Conservation (phyloP, 1,140 invertebrate species). For the Melanaphis sacchari region DNA sequence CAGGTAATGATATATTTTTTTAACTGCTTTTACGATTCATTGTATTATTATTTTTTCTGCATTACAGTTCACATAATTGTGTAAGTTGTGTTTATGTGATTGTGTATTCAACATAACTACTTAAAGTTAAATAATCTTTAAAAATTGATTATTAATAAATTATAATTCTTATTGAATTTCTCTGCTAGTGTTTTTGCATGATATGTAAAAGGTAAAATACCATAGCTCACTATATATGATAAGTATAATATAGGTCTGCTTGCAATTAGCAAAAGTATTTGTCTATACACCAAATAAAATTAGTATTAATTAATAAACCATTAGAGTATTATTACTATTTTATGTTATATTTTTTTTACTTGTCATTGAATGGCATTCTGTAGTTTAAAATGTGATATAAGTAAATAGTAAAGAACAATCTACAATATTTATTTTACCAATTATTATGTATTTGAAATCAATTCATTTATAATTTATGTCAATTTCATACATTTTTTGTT, state of each 20-base stretch:
- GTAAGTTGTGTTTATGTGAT: background rate
- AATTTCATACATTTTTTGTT: background rate
- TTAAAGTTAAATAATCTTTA: background rate
- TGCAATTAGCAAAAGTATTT: background rate
- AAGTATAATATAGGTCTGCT: background rate
- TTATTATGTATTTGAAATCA: background rate
- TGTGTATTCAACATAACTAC: background rate
- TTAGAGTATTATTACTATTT: background rate
- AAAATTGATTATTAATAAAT: background rate
- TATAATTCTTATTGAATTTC: background rate
- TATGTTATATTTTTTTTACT: background rate
- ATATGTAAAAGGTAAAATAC: background rate
- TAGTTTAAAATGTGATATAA: background rate
- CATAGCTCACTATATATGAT: background rate
- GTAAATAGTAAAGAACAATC: background rate
- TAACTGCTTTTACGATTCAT: background rate
- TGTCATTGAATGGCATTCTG: background rate
- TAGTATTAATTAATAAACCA: background rate
- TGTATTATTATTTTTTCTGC: background rate
- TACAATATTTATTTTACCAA: background rate
- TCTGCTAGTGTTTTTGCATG: background rate
- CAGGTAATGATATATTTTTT: slow-evolving; percentile 20
- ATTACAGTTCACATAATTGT: background rate
- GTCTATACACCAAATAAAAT: background rate
- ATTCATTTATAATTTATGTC: background rate